Evolutionary conservation across 2,797 vertebrate species (phyloP).

Genomic region (Triplophysa bombifrons): DNA sequence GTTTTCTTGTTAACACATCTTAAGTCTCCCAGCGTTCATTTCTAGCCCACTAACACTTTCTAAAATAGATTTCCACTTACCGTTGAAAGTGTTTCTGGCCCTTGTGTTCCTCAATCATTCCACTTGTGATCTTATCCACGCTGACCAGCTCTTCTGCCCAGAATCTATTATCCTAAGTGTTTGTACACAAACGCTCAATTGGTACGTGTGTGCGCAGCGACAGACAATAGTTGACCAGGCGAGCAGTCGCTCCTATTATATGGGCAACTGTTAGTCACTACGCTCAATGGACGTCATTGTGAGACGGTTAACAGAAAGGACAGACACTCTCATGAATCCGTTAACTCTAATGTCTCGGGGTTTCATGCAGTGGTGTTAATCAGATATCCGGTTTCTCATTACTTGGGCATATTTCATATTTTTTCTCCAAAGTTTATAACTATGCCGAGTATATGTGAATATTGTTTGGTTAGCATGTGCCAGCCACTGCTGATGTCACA

Average conservation of each 20-base stretch:
- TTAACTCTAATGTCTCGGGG: constrained; percentile 21
- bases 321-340: constrained; percentile 21
- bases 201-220: constrained; percentile 61
- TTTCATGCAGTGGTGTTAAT: neutral
- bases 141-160: constrained; percentile 28
- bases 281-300: constrained; percentile 73
- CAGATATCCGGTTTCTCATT: constrained; percentile 15
- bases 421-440: constrained; percentile 16
- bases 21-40: neutral
- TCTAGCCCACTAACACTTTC: neutral
- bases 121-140: constrained; percentile 46
- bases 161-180: constrained; percentile 64
- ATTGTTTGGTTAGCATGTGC: constrained; percentile 59
- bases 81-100: constrained; percentile 14
- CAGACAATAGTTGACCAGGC: constrained; percentile 70
- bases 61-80: constrained; percentile 31
- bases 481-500: constrained; percentile 71
- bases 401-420: constrained; percentile 4
- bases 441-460: constrained; percentile 39
- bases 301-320: constrained; percentile 51
- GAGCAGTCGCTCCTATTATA: constrained; percentile 71
- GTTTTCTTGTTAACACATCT: neutral
- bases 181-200: constrained; percentile 52
- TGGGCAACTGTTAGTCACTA: constrained; percentile 59
- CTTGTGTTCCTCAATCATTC: constrained; percentile 41